Conservation (phyloP, 2,113 vertebrate genomes). For the Daboia siamensis region DNA sequence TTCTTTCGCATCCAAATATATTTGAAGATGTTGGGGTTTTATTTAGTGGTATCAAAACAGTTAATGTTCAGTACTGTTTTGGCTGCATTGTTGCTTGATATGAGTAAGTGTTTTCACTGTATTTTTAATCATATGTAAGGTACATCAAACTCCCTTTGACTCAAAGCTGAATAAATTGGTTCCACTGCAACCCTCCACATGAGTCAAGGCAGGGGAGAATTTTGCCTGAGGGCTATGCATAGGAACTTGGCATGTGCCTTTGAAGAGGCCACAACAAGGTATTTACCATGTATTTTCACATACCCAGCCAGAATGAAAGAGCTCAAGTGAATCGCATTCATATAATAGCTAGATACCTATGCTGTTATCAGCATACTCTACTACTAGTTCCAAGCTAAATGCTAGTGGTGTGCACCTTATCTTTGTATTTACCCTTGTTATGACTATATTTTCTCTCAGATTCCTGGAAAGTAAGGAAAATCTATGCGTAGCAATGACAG, state of each 20-base stretch:
- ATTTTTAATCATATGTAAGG: not conserved
- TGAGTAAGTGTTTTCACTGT: not conserved
- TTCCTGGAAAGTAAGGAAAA: not conserved
- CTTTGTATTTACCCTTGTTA: not conserved
- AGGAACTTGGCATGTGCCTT: not conserved
- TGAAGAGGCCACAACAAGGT: not conserved
- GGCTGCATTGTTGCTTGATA: not conserved
- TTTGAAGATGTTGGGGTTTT: not conserved
- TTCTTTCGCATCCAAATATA: not conserved
- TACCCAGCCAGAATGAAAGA: not conserved
- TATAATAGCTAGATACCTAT: not conserved
- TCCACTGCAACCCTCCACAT: not conserved
- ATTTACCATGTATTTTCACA: not conserved
- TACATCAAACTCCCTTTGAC: not conserved
- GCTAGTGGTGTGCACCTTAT: not conserved
- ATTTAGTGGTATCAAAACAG: not conserved
- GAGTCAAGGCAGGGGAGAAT: not conserved
- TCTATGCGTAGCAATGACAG: not conserved
- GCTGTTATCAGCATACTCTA: not conserved
- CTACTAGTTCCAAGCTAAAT: fast-evolving
- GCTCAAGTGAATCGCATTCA: not conserved
- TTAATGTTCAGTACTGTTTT: not conserved
- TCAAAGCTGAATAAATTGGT: not conserved
- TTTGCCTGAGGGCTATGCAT: not conserved
- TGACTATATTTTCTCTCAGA: not conserved